Evolutionary conservation across 1,140 invertebrate genomes (phyloP), one percentile per base, ranked within the genome.

Genomic region (Heliconius eleuchia): DNA sequence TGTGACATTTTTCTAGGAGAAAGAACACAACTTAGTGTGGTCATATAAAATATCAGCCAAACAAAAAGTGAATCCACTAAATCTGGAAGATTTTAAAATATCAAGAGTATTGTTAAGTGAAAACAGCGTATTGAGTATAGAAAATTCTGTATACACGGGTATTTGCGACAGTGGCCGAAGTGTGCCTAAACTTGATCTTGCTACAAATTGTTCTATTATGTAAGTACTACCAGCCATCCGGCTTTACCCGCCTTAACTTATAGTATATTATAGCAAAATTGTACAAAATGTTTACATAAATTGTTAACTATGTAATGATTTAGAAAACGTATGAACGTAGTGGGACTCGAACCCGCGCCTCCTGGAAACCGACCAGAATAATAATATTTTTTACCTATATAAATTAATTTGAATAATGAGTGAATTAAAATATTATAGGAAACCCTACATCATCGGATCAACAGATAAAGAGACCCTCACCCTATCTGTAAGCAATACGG

Each of bases 1-100:
- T 7, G 11, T 60, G 7, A 60, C 0, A 13, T 30, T 71, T 71
- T 70, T 76, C 11, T 19, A 77, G 66, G 57, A 71, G 39, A 55
- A 71, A 79, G 60, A 79, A 18, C 37, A 66, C 30, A 71, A 74
- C 3, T 27, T 50, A 50, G 55, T 76, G 1, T 86, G 88, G 39
- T 50, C 77, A 19, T 88, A 86, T 37, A 78, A 80, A 72, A 80
- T 88, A 80, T 75, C 82, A 9, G 84, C 84, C 0, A 57, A 23
- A 6, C 75, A 85, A 16, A 18, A 80, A 8, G 73, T 85, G 19
- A 2, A 70, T 11, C 77, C 71, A 13, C 83, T 83, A 11, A 34
- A 72, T 16, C 23, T 2, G 9, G 1, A 19, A n/a, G 70, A 76
- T 23, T 75, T 76, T 73, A 71, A 76, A 27, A 71, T 52, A 39